Conservation (phyloP, 2,888 invertebrate genomes). For the Ferdinandea cuprea region DNA sequence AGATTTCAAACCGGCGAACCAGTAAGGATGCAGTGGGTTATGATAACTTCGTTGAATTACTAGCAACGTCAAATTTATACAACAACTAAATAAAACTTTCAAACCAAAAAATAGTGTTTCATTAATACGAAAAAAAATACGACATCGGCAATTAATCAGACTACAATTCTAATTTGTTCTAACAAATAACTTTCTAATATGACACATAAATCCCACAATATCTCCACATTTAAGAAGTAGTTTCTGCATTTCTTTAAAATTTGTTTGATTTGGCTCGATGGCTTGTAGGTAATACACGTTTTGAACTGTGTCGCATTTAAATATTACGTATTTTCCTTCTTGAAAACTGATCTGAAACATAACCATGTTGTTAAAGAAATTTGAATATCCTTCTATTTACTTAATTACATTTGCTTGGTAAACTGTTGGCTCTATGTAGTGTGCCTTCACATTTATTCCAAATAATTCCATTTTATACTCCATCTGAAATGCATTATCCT, state of each 20-base stretch:
- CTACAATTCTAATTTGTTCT: too few species aligned
- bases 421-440: slow-evolving; percentile 4
- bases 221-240: slow-evolving; percentile 39
- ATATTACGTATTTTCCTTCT: slow-evolving; percentile 10
- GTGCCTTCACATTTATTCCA: slow-evolving; percentile 16
- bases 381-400: background rate
- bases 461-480: slow-evolving; percentile 32
- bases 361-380: background rate
- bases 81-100: too few species aligned
- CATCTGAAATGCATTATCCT: background rate
- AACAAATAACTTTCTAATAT: slow-evolving; percentile 2
- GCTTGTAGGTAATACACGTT: slow-evolving; percentile 43
- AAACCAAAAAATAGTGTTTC: too few species aligned
- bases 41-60: too few species aligned
- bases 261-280: slow-evolving; percentile 14
- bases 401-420: slow-evolving; percentile 34
- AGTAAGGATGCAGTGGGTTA: too few species aligned
- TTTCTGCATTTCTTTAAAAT: slow-evolving; percentile 20
- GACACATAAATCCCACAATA: slow-evolving; percentile 47
- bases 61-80: too few species aligned
- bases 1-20: too few species aligned
- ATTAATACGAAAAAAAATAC: too few species aligned
- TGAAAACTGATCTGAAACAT: slow-evolving; percentile 39
- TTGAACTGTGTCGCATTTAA: slow-evolving; percentile 25
- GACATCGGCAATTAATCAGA: too few species aligned